Evolutionary conservation across 2,888 invertebrate species (phyloP).

Genomic region (Parascotia fuliginaria): DNA sequence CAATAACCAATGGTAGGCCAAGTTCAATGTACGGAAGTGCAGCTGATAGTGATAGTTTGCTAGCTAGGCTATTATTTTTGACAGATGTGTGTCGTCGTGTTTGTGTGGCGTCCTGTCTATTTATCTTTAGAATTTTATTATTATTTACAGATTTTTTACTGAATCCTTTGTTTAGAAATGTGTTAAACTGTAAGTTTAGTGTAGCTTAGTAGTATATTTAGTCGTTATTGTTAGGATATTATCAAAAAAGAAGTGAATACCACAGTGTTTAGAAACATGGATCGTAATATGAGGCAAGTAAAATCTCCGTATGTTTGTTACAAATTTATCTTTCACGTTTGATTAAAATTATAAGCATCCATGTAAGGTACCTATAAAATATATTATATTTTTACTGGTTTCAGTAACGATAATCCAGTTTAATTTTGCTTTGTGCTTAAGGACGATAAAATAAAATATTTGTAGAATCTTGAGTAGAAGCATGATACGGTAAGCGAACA

Average conservation of each 20-base stretch:
- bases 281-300: constrained; percentile 81
- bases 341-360: background rate
- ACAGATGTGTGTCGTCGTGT: constrained; percentile 61
- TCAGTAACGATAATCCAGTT: constrained; percentile 20
- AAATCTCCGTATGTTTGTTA: constrained; percentile 56
- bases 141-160: constrained; percentile 64
- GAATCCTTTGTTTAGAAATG: constrained; percentile 63
- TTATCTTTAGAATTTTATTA: constrained; percentile 68
- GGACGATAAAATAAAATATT: constrained; percentile 11
- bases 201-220: constrained; percentile 53
- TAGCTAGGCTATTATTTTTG: constrained; percentile 47
- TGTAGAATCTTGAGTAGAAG: constrained; percentile 1
- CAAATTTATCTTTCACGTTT: constrained; percentile 41
- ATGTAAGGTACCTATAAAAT: background rate
- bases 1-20: constrained; percentile 45
- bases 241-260: constrained; percentile 28
- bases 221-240: constrained; percentile 43
- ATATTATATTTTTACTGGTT: background rate
- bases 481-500: constrained; percentile 13
- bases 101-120: constrained; percentile 74
- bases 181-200: constrained; percentile 54
- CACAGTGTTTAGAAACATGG: constrained; percentile 64
- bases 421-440: constrained; percentile 26
- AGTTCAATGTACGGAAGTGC: constrained; percentile 56
- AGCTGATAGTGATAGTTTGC: constrained; percentile 41